Conservation (phyloP, 2,888 invertebrate species). For the Drosophila nr. fundita region DNA sequence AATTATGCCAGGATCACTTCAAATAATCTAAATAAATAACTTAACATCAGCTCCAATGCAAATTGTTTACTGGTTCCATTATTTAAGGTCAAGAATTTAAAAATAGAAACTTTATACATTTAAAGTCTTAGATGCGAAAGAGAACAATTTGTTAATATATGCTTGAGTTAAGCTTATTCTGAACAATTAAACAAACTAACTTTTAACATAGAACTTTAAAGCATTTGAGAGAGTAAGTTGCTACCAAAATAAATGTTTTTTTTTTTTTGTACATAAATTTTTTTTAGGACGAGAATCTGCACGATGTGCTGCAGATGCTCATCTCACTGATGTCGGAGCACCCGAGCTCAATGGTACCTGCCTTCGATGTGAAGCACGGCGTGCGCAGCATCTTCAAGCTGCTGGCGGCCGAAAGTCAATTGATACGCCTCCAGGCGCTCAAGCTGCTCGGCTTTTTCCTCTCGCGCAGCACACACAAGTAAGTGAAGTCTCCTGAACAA, state of each 20-base stretch:
- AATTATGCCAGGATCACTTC: background rate
- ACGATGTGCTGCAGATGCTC: conserved; percentile 98
- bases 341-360: conserved; percentile 99
- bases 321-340: conserved; percentile 99
- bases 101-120: background rate
- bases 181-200: background rate
- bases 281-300: conserved; percentile 95
- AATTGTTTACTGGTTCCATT: background rate
- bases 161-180: background rate
- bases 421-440: conserved; percentile 97
- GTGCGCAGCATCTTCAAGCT: conserved; percentile 98
- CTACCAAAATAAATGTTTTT: background rate
- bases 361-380: conserved; percentile 98
- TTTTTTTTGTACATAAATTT: background rate
- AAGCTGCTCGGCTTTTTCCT: conserved; percentile 99
- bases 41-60: background rate
- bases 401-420: conserved; percentile 97
- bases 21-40: background rate
- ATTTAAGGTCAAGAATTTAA: background rate
- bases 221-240: background rate
- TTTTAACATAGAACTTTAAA: background rate
- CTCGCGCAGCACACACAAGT: conserved; percentile 99
- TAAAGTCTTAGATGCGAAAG: background rate
- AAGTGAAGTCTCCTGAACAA: conserved; percentile 81
- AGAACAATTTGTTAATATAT: background rate